Base-by-base conservation (phyloP, 2,113 vertebrate species). In the Ifrita kowaldi region DNA sequence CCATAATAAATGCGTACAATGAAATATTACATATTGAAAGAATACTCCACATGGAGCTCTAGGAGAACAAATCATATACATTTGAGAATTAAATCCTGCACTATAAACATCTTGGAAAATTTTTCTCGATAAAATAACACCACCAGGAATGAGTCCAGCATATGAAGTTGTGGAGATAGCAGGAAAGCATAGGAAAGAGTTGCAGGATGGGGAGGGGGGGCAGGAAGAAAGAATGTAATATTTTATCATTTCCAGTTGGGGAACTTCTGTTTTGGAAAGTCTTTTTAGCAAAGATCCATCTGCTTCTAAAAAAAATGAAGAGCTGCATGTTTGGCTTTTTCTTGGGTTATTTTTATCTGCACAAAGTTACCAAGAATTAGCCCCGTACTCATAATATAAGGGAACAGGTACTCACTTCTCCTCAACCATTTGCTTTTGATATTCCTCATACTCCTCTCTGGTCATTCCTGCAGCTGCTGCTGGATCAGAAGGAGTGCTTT, bases 361-460 rank as follows among this genome's bases (percentile, higher is more conserved):
- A 64, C n/a, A 18, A 73, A 86, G 50, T n/a, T 56, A 83, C 62
- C 19, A 30, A 41, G 55, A 69, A 42, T 65, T 57, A 95, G 42
- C 84, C 79, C 86, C 37, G 0, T 28, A 73, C 28, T 65, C 70
- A 62, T 80, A 96, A 79, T 1, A 80, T 1, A 80, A 77, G 64
- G 89, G 49, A 52, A 94, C 5, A 6, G 14, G 87, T 97, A 99
- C 99, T 99, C 98, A 99, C 99, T 99, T 99, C 97, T 99, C 99
- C 97, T 99, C 99, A 96, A 99, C 98, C 97, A 99, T 8, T 93
- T 99, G 99, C 97, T 99, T 99, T 93, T 99, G 99, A 96, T 99
- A 99, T 74, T 99, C 99, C 95, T 99, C 99, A 92, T 99, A 99
- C 86, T 99, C 99, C 95, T 99, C 99, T 26, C 99, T 98, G 42